Evolutionary conservation across 92 coral and sea anemone genomes (phyloP), one percentile per base, ranked within the genome.

Genomic region (Parazoanthus swiftii): DNA sequence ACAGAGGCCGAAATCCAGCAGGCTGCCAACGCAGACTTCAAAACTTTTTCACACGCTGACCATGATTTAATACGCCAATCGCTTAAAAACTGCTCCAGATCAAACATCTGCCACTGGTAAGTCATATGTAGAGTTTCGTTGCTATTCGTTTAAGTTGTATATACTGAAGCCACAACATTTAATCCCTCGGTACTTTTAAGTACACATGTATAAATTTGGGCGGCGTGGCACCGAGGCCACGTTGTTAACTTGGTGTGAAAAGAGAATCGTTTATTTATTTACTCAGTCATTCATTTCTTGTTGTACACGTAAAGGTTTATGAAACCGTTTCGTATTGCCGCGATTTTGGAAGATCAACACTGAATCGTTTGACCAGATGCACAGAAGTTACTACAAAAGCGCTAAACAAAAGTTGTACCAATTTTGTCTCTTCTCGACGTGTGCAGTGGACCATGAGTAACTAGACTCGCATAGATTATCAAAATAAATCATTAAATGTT

Each of bases 161-260:
- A 7, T 63, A 63, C 70, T 21, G 21, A 20, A 63, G 26, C n/a
- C 70, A 63, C 26, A 18, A 54, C 13, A 54, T 3, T 63, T 58
- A 13, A 58, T 58, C 21, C 21, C 66, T 58, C 20, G 18, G 9
- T 13, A n/a, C 15, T 56, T 63, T 21, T 63, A 18, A 63, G 70
- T 63, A 14, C 70, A 20, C 70, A 2, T 63, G 70, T 63, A 63
- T 59, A 79, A 46, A 56, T 21, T 21, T 79, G 82, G 85, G 59
- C 85, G 85, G 85, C 85, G 85, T 80, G 85, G 85, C 85, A 68
- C 78, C 56, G 26, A 25, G 48, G 58, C 85, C 73, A 80, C 85
- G 85, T 80, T 80, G 70, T 58, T 16, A 73, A 56, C n/a, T 37
- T 14, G 26, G 70, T 33, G 70, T 15, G 46, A 56, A 80, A 36